A percentile compares a stretch with the other conserved stretches of the same genome.
These are phyloP conservation scores for Idaea aversata DNA, from an alignment of 2,888 invertebrate species.

Conservation along the genomic window DNA sequence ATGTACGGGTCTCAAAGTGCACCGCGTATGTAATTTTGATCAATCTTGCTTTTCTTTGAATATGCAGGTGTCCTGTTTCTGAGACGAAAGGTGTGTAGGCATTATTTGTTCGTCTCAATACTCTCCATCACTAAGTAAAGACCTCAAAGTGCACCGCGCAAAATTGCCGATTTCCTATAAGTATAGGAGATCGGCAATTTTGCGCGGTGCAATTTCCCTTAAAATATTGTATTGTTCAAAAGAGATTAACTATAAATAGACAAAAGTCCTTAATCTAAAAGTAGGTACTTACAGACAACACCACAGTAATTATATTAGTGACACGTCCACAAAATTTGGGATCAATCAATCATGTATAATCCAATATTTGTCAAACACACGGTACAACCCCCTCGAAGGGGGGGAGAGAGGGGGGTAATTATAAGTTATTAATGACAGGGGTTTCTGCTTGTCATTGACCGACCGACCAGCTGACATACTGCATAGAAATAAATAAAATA, in stretches of 20 bases:
- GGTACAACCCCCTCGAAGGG: slow-evolving; percentile 8
- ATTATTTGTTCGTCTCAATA: too few relatives aligned
- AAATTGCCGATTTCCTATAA: too few relatives aligned
- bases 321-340: slow-evolving; percentile 47
- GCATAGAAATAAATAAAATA: not conserved
- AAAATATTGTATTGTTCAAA: too few relatives aligned
- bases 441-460: slow-evolving; percentile 4
- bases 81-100: too few relatives aligned
- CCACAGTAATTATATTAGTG: not conserved
- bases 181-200: too few relatives aligned
- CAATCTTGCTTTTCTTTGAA: too few relatives aligned
- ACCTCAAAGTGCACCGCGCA: too few relatives aligned
- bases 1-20: too few relatives aligned
- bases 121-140: too few relatives aligned
- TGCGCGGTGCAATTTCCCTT: too few relatives aligned
- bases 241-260: not conserved
- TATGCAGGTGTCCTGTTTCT: too few relatives aligned
- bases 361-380: slow-evolving; percentile 55
- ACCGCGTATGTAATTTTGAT: too few relatives aligned
- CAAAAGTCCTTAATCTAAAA: slow-evolving; percentile 41
- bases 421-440: slow-evolving; percentile 49
- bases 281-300: not conserved
- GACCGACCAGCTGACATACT: not conserved
- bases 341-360: slow-evolving; percentile 63
- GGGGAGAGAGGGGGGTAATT: slow-evolving; percentile 38